phyloP scores from a whole-genome alignment of 2,797 vertebrate species.

The Oryzias dopingdopingensis region DNA sequence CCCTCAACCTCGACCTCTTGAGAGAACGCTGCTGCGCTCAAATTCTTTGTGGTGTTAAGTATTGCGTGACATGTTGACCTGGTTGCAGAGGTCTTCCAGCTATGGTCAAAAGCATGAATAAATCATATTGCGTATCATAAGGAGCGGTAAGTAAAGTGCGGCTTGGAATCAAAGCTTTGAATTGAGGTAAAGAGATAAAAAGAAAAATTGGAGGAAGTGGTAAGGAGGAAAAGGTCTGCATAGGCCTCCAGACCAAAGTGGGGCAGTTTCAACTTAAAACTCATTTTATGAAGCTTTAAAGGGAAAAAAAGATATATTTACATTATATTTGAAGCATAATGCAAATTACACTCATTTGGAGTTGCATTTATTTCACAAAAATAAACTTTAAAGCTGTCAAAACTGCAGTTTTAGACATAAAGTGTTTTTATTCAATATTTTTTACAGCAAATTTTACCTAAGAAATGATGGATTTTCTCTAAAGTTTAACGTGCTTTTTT shows the following conservation, averaged over 20 bases:
- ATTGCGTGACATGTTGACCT: constrained; percentile 38
- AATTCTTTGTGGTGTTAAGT: constrained; percentile 22
- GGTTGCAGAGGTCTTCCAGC: constrained; percentile 14
- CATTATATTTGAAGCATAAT: no score
- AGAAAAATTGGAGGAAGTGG: constrained; percentile 6
- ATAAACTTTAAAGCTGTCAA: no score
- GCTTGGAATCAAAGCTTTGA: not conserved
- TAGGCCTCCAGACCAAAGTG: constrained; percentile 54
- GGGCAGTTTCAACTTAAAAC: constrained; percentile 27
- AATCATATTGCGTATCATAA: not conserved
- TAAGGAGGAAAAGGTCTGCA: constrained; percentile 33
- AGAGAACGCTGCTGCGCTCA: constrained; percentile 14
- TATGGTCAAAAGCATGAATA: constrained; percentile 1
- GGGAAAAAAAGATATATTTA: no score
- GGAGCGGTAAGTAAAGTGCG: not conserved
- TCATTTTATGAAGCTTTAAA: no score
- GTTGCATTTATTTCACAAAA: no score
- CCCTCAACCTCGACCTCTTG: constrained; percentile 3
- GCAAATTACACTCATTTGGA: no score
- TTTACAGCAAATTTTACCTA: not conserved
- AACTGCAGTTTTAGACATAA: no score
- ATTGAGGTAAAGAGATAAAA: constrained; percentile 2
- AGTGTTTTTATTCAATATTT: no score
- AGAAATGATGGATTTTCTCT: not conserved
- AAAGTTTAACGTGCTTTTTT: not conserved